A percentile compares a stretch with the other conserved stretches of the same genome.
phyloP scores from a whole-genome alignment of 2,888 invertebrate genomes.

The Hymenopus coronatus region DNA sequence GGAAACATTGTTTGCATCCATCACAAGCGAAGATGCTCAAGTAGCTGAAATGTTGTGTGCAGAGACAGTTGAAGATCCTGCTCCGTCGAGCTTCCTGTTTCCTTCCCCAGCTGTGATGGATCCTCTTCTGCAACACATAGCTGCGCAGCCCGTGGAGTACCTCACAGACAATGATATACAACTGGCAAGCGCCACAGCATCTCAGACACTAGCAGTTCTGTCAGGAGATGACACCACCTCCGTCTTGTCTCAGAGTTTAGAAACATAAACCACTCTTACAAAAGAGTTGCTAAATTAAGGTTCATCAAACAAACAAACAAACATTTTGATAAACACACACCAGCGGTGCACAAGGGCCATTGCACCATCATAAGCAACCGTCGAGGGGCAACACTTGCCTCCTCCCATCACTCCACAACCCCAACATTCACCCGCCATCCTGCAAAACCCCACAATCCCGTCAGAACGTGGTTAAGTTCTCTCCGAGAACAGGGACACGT shows the following conservation, averaged over 20 bases:
- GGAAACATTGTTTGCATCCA: constrained; percentile 27
- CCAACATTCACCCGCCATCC: too few relatives aligned
- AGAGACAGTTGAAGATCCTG: not conserved
- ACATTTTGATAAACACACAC: too few relatives aligned
- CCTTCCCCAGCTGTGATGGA: constrained; percentile 13
- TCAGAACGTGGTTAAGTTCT: too few relatives aligned
- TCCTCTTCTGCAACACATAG: constrained; percentile 24
- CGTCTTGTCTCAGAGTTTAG: constrained; percentile 20
- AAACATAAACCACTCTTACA: constrained; percentile 5
- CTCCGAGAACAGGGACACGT: too few relatives aligned
- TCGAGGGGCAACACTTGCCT: too few relatives aligned
- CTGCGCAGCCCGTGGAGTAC: constrained; percentile 1
- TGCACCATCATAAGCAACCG: too few relatives aligned
- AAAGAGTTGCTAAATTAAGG: too few relatives aligned
- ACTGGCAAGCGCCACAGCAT: not conserved
- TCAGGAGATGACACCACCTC: constrained; percentile 24
- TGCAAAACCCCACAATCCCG: too few relatives aligned
- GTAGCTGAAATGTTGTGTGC: constrained; percentile 21
- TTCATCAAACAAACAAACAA: too few relatives aligned
- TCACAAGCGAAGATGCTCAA: constrained; percentile 26
- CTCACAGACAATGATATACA: not conserved
- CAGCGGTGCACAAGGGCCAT: too few relatives aligned
- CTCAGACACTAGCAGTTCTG: constrained; percentile 11
- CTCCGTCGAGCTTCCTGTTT: constrained; percentile 3
- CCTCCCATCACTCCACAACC: too few relatives aligned